Evolutionary conservation across 2,888 invertebrate genomes (phyloP), one percentile per base, ranked within the genome.

Genomic region (Lepidochitona cinerea): DNA sequence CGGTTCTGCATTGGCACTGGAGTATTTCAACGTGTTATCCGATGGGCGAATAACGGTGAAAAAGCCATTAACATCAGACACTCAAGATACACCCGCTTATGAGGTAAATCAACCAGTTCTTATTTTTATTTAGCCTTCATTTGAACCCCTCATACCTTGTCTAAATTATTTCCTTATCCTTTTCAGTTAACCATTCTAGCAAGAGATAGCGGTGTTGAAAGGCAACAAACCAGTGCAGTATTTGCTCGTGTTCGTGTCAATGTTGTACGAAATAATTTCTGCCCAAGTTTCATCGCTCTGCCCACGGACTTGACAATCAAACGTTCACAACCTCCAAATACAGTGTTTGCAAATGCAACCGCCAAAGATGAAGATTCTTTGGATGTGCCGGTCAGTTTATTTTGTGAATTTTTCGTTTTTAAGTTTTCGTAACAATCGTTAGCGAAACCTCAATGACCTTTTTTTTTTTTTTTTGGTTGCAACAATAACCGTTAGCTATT

Each of bases 171-270:
- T 9, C 1, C 23, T 2, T 49, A 49, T 49, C 18, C 23, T 49
- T 49, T 68, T n/a, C 79, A 88, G 88, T 83, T 88, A 81, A 74
- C 75, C 59, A 83, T 88, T 14, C 76, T 81, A 49, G 87, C 87
- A 0, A 79, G 73, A 54, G 89, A 89, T 72, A 76, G 79, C 5
- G 86, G 85, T 23, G 78, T 73, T 0, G 86, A 87, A 6, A 79
- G 77, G 18, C 77, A 82, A 65, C 79, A 77, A 2, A 59, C 59
- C 4, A 59, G 59, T 32, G 26, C n/a, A 33, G 41, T 12, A 7
- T 37, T 37, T n/a, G 68, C 54, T n/a, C 7, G 32, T 35, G 37
- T 59, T 32, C 6, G 37, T 14, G 32, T 71, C 71, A 71, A 23
- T 52, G 82, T 82, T 26, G 75, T 71, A 9, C 53, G 82, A 6